Evolutionary conservation across 1,140 invertebrate genomes (phyloP), one percentile per base, ranked within the genome.

Genomic region (Zaprionus ornatus): DNA sequence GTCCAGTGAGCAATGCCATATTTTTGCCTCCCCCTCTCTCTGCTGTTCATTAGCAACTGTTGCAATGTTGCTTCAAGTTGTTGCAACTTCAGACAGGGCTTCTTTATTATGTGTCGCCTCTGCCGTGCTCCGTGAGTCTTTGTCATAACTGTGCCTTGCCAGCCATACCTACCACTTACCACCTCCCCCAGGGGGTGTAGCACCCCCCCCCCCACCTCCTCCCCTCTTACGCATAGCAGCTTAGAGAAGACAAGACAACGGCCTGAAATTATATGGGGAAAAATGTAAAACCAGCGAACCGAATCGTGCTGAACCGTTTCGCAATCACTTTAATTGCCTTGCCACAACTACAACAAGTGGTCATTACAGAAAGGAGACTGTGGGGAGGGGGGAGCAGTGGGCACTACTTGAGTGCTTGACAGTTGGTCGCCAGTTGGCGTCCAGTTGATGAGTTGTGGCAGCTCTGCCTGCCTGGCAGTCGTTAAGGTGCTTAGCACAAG

Each of bases 401-500:
- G 5, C 25, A 70, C 84, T 88, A 88, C 84, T 86, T 88, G 83
- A 87, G 82, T 75, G 54, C 29, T 32, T 25, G 40, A 37, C 63
- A 66, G 54, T 66, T 56, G 62, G 32, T 50, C 15, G 27, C 25
- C 42, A 62, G 71, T 56, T 74, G 72, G 23, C 52, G 40, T 45
- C 37, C 64, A 66, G 54, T 57, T 45, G 63, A 65, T 55, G 52
- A 65, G 52, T 48, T 57, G 35, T 57, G 23, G 25, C 54, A 17
- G 40, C 40, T n/a, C n/a, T 42, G 40, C 40, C 40, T 42, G 40
- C 40, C 37, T 40, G 37, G 25, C 37, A 40, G 77, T 88, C 81
- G 84, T 90, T 88, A 88, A 90, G 84, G 84, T 88, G 84, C 84
- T 88, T 88, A 66, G 64, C 54, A 23, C n/a, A 56, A 66, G 64